phyloP scores from a whole-genome alignment of 2,888 invertebrate species.

The Fragum fragum region DNA sequence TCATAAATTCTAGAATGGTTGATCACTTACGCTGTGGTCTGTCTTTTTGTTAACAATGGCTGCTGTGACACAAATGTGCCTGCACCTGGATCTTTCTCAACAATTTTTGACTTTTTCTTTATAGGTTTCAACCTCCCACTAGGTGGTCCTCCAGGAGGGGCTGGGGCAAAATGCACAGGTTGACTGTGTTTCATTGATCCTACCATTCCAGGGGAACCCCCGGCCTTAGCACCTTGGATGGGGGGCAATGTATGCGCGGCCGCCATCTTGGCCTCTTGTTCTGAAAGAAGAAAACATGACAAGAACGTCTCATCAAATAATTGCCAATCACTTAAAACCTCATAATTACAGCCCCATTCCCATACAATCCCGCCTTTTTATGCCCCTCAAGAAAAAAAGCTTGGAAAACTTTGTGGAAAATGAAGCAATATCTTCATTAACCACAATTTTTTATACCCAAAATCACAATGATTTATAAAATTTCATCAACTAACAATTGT shows the following conservation, averaged over 20 bases:
- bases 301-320: too few relatives aligned
- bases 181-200: conserved; percentile 65
- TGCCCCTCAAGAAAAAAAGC: too few relatives aligned
- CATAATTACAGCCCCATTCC: too few relatives aligned
- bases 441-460: too few relatives aligned
- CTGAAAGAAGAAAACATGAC: conserved; percentile 22
- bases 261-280: conserved; percentile 73
- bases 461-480: too few relatives aligned
- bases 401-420: too few relatives aligned
- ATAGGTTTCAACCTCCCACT: conserved; percentile 75
- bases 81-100: conserved; percentile 73
- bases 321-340: too few relatives aligned
- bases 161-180: conserved; percentile 69
- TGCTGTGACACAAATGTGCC: conserved; percentile 70
- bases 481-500: too few relatives aligned
- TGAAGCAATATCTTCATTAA: too few relatives aligned
- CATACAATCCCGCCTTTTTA: too few relatives aligned
- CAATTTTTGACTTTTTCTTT: conserved; percentile 64
- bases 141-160: conserved; percentile 71
- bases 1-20: too few relatives aligned
- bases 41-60: conserved; percentile 77
- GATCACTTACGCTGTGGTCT: conserved; percentile 81
- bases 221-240: conserved; percentile 72
- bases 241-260: conserved; percentile 78
- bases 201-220: conserved; percentile 55